Conservation (phyloP, 2,888 invertebrate genomes). For the Rhorus exstirpatorius region DNA sequence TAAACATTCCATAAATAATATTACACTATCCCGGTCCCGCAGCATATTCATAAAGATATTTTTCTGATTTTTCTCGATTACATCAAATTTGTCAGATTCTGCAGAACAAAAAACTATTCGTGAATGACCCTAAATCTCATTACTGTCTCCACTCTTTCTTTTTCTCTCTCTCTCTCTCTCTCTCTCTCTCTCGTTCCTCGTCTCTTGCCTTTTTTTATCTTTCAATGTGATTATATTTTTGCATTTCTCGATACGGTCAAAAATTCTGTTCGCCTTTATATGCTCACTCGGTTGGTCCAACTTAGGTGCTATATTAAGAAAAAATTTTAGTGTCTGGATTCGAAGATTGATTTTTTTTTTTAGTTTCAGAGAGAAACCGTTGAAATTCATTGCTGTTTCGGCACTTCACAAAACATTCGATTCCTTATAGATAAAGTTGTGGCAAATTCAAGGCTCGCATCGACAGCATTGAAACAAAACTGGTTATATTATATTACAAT, state of each 20-base stretch:
- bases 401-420: too few species aligned
- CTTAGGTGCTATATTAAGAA: too few species aligned
- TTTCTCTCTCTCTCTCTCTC: background rate
- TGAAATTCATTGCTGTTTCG: too few species aligned
- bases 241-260: background rate
- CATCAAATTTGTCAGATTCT: slow-evolving; percentile 15
- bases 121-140: background rate
- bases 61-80: slow-evolving; percentile 1
- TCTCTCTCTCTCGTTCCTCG: background rate
- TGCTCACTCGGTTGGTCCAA: too few species aligned
- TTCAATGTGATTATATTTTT: background rate
- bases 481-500: too few species aligned
- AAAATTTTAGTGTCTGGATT: too few species aligned
- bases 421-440: too few species aligned
- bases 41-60: background rate
- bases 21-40: background rate
- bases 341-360: too few species aligned
- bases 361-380: too few species aligned
- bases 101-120: slow-evolving; percentile 6
- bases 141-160: background rate
- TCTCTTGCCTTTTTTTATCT: background rate
- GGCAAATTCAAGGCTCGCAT: too few species aligned
- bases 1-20: slow-evolving; percentile 2
- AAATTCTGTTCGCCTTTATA: too few species aligned
- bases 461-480: background rate